phyloP scores from a whole-genome alignment of 1,140 invertebrate species.

The Nautilus pompilius region DNA sequence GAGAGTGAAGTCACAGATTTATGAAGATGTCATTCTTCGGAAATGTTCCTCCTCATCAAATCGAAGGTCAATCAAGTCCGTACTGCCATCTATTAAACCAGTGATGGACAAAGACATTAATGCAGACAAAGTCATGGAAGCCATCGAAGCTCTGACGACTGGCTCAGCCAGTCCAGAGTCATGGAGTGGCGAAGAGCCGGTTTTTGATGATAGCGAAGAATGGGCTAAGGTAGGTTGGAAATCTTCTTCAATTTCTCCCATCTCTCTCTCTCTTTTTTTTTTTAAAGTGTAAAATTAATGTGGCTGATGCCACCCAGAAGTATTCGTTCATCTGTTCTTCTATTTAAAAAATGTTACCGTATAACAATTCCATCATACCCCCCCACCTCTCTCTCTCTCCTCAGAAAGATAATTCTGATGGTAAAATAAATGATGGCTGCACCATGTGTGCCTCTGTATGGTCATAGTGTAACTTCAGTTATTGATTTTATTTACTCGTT shows the following conservation, averaged over 20 bases:
- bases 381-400: not conserved
- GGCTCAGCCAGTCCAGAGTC: not conserved
- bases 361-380: not conserved
- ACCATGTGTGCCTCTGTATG: too few species aligned
- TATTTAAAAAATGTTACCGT: not conserved
- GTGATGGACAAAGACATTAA: slow-evolving; percentile 33
- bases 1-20: slow-evolving; percentile 37
- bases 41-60: slow-evolving; percentile 13
- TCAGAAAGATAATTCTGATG: too few species aligned
- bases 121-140: slow-evolving; percentile 20
- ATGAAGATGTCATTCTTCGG: slow-evolving; percentile 30
- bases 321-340: not conserved
- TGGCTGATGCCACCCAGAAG: not conserved
- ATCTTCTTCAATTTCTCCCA: too few species aligned
- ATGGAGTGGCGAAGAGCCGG: not conserved
- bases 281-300: not conserved
- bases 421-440: too few species aligned
- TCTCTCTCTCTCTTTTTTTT: too few species aligned
- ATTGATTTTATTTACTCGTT: too few species aligned
- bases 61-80: slow-evolving; percentile 15
- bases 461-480: too few species aligned
- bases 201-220: slow-evolving; percentile 83
- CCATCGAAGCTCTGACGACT: slow-evolving; percentile 4
- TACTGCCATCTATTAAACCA: too few species aligned
- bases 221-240: slow-evolving; percentile 77